Evolutionary conservation across 1,140 invertebrate genomes (phyloP).

Genomic region (Zaprionus taronus): DNA sequence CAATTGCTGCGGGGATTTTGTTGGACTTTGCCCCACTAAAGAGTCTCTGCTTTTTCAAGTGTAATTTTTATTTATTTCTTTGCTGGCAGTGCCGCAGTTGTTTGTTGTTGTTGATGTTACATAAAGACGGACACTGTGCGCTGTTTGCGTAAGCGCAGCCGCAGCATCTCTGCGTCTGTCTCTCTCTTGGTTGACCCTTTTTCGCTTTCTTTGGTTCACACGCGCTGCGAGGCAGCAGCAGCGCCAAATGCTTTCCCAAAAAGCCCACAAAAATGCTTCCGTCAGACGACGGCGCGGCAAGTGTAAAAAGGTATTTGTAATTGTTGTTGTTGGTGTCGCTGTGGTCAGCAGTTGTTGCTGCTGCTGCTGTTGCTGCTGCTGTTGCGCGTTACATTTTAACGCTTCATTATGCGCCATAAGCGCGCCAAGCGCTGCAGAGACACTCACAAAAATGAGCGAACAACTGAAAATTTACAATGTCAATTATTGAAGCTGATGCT

Average conservation of each 20-base stretch:
- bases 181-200: constrained; percentile 58
- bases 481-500: constrained; percentile 58
- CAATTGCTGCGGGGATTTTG: constrained; percentile 11
- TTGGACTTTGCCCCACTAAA: constrained; percentile 65
- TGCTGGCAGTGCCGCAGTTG: background rate
- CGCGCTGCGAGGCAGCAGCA: constrained; percentile 46
- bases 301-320: constrained; percentile 77
- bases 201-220: constrained; percentile 80
- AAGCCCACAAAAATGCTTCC: constrained; percentile 75
- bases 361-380: constrained; percentile 25
- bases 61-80: constrained; percentile 17
- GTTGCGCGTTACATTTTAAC: constrained; percentile 79
- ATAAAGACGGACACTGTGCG: constrained; percentile 51
- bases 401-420: constrained; percentile 79
- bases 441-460: constrained; percentile 5
- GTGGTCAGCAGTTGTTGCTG: constrained; percentile 6
- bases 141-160: constrained; percentile 70
- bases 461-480: constrained; percentile 67
- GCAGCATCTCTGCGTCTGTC: constrained; percentile 43
- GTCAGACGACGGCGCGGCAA: constrained; percentile 65
- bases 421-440: constrained; percentile 15
- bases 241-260: constrained; percentile 77
- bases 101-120: constrained; percentile 63
- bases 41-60: constrained; percentile 36
- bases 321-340: constrained; percentile 55